Conservation (phyloP, 2,113 vertebrate species). For the Syngnathus typhle region DNA sequence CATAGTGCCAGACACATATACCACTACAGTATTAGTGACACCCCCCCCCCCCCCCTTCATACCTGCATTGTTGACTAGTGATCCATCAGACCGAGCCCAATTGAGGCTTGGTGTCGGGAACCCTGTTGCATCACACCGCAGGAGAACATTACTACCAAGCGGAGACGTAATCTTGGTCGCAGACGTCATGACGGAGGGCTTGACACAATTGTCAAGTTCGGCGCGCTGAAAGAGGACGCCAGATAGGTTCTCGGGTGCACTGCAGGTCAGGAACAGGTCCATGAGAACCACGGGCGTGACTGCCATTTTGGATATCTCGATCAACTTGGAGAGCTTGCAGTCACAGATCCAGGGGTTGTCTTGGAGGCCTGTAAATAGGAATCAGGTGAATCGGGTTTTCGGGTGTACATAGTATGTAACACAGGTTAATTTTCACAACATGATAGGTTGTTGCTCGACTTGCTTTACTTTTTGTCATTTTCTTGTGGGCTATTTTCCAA, state of each 20-base stretch:
- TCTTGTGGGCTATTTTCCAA: background rate
- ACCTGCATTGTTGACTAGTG: slow-evolving; percentile 83
- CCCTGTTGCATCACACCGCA: slow-evolving; percentile 87
- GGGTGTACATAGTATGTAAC: background rate
- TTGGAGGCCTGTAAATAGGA: slow-evolving; percentile 78
- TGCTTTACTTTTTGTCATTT: background rate
- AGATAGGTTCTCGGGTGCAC: slow-evolving; percentile 79
- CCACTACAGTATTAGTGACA: too few relatives aligned
- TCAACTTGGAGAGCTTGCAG: slow-evolving; percentile 89
- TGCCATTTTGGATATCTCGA: slow-evolving; percentile 83
- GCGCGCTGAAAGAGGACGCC: slow-evolving; percentile 85
- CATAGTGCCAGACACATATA: too few relatives aligned
- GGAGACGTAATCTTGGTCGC: slow-evolving; percentile 90
- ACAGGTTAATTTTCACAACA: background rate
- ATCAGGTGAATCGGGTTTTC: background rate
- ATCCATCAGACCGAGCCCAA: slow-evolving; percentile 77
- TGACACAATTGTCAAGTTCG: slow-evolving; percentile 85
- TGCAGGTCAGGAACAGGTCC: slow-evolving; percentile 80
- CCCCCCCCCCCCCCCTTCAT: slow-evolving; percentile 28
- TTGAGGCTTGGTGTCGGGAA: slow-evolving; percentile 82
- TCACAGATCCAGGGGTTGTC: slow-evolving; percentile 97
- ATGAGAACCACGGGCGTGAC: slow-evolving; percentile 76
- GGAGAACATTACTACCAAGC: slow-evolving; percentile 85
- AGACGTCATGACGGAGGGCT: slow-evolving; percentile 88
- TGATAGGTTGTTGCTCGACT: background rate